A percentile compares a stretch with the other conserved stretches of the same genome.
These are phyloP conservation scores for Sinocyclocheilus anophthalmus DNA, from an alignment of 2,113 vertebrate species.

Conservation along the genomic window DNA sequence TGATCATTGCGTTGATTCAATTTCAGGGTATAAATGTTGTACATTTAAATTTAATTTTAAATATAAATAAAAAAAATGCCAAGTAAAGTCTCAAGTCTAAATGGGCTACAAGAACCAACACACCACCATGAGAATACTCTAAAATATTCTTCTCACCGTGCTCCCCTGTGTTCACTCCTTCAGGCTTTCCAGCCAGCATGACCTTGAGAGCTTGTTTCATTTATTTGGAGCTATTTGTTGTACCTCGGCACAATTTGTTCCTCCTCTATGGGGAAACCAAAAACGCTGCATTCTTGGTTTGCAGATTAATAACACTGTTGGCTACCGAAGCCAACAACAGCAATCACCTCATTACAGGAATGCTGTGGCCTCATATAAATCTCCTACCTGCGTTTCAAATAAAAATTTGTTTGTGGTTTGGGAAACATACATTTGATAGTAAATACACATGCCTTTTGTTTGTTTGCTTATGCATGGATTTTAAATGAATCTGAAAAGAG, in stretches of 20 bases:
- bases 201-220: conserved; percentile 40
- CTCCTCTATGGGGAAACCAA: conserved; percentile 11
- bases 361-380: conserved; percentile 23
- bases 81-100: neutral
- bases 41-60: too few relatives aligned
- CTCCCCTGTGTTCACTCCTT: conserved; percentile 24
- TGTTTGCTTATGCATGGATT: conserved; percentile 10
- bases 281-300: conserved; percentile 21
- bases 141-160: conserved; percentile 40
- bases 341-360: conserved; percentile 25
- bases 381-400: conserved; percentile 21
- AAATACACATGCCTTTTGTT: conserved; percentile 13
- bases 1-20: neutral
- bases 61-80: neutral
- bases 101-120: conserved; percentile 25
- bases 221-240: conserved; percentile 48
- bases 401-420: conserved; percentile 13
- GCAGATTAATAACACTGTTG: conserved; percentile 37
- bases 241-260: conserved; percentile 31
- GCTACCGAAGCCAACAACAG: conserved; percentile 24
- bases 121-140: conserved; percentile 35
- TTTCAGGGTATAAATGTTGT: neutral
- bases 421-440: neutral
- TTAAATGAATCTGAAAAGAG: conserved; percentile 16
- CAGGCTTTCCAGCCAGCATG: conserved; percentile 29